Evolutionary conservation across 2,797 vertebrate genomes (phyloP), one percentile per base, ranked within the genome.

Genomic region (Octomys mimax): DNA sequence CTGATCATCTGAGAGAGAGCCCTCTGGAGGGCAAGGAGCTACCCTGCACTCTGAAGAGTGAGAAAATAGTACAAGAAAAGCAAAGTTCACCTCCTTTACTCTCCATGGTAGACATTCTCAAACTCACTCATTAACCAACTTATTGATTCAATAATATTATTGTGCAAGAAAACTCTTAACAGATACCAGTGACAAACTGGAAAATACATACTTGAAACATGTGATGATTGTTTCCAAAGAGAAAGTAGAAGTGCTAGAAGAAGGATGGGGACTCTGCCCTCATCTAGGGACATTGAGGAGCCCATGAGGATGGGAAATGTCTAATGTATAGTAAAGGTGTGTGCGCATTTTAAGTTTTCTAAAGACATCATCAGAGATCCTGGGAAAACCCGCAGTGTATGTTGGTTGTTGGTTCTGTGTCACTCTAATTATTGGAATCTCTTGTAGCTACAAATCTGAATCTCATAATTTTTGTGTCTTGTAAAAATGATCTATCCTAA

Each of bases 391-490:
- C 13, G 5, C 87, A 86, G 57, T 61, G 10, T 46, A 46, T 81
- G 79, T 73, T 57, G 39, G n/a, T 36, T 11, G 4, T 12, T 14
- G 5, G 7, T 75, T 16, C 68, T 75, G 52, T 87, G 49, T 93
- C 54, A 93, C 61, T 79, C 14, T 80, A 73, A 16, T 78, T 78
- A 81, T 26, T 54, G n/a, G 85, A 73, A 78, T 80, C 18, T 91
- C 64, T 68, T 68, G 68, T 79, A 83, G 21, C 80, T 26, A n/a
- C 33, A 3, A 12, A 83, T 78, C 18, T 59, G 33, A 61, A n/a
- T 89, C 54, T 82, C 82, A 59, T 2, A 39, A 83, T 52, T 68
- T n/a, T 75, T 1, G 0, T 81, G 73, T 21, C 0, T 52, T 70
- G 1, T n/a, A 31, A 61, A 87, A 13, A 22, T 86, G 57, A 77